phyloP scores from a whole-genome alignment of 2,113 vertebrate genomes.

The Poeciliopsis retropinna region DNA sequence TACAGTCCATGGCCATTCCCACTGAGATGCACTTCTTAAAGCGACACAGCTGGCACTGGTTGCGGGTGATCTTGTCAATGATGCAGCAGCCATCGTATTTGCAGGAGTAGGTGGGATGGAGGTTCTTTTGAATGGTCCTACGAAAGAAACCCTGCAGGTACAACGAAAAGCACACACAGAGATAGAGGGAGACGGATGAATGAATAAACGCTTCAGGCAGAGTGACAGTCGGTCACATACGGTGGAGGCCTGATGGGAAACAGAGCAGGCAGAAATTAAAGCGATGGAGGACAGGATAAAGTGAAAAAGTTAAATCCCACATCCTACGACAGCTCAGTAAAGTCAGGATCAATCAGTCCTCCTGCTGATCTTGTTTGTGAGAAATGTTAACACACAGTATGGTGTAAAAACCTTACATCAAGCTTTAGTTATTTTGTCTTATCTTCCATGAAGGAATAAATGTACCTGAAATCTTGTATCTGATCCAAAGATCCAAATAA shows the following conservation, averaged over 20 bases:
- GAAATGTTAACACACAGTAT: neutral
- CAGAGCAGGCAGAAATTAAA: neutral
- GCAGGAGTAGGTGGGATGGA: slow-evolving; percentile 93
- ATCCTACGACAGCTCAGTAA: neutral
- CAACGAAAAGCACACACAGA: neutral
- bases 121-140: slow-evolving; percentile 98
- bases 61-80: slow-evolving; percentile 98
- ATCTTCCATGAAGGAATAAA: neutral
- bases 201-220: neutral
- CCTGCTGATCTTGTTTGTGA: neutral
- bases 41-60: slow-evolving; percentile 98
- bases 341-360: neutral
- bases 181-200: neutral
- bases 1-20: slow-evolving; percentile 80
- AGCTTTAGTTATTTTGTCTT: neutral
- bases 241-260: neutral
- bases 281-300: neutral
- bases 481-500: neutral
- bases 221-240: neutral
- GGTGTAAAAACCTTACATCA: neutral
- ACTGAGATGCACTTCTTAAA: slow-evolving; percentile 96
- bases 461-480: neutral
- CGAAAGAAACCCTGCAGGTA: slow-evolving; percentile 91
- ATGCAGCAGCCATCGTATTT: slow-evolving; percentile 97
- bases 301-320: neutral